Conservation (phyloP, 2,113 vertebrate genomes). For the Tenebrosternarchus preto region DNA sequence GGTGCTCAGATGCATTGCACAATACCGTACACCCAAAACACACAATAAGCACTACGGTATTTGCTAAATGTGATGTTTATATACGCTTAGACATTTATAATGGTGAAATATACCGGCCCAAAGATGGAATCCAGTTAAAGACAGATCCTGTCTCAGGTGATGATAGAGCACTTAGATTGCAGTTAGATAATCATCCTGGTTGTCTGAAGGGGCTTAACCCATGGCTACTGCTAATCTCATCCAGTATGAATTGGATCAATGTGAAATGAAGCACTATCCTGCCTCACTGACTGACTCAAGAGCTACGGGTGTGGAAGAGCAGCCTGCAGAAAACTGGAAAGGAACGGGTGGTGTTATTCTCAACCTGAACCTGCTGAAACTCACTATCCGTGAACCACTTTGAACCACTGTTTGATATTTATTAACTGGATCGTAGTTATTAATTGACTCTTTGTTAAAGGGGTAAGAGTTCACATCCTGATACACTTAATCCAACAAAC, state of each 20-base stretch:
- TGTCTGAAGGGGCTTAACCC: slow-evolving; percentile 28
- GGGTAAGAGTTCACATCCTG: background rate
- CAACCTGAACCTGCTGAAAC: slow-evolving; percentile 21
- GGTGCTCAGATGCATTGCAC: too few relatives aligned
- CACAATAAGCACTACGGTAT: background rate
- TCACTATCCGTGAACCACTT: slow-evolving; percentile 18
- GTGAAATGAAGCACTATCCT: slow-evolving; percentile 27
- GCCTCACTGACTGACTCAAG: background rate
- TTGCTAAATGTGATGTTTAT: background rate
- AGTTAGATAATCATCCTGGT: slow-evolving; percentile 40
- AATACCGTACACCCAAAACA: background rate
- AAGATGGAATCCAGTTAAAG: background rate
- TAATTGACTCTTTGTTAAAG: slow-evolving; percentile 32
- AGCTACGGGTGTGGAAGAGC: slow-evolving; percentile 5
- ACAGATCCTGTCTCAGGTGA: background rate
- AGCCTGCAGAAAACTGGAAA: slow-evolving; percentile 28
- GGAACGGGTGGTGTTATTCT: slow-evolving; percentile 41
- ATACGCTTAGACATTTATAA: background rate
- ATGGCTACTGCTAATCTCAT: slow-evolving; percentile 51
- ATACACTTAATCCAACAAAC: slow-evolving; percentile 3
- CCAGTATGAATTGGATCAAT: slow-evolving; percentile 59
- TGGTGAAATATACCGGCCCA: background rate
- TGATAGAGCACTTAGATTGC: slow-evolving; percentile 19
- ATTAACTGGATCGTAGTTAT: slow-evolving; percentile 7
- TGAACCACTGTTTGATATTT: slow-evolving; percentile 19